phyloP scores from a whole-genome alignment of 2,113 vertebrate genomes.

The Takifugu bimaculatus region DNA sequence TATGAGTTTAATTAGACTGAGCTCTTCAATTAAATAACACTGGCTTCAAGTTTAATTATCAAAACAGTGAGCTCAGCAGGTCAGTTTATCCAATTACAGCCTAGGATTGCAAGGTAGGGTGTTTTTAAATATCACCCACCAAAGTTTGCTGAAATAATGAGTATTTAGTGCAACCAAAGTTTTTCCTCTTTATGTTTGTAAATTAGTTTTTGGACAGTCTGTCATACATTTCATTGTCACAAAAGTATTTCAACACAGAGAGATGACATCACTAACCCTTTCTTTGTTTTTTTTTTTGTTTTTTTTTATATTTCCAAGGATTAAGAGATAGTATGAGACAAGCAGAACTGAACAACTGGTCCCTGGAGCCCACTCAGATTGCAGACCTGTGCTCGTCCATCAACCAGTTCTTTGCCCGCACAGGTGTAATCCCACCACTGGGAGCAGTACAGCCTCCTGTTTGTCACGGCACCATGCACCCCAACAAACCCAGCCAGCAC shows the following conservation, averaged over 20 bases:
- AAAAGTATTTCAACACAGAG: conserved; percentile 9
- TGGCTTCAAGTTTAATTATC: conserved; percentile 69
- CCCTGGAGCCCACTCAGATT: conserved; percentile 88
- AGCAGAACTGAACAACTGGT: conserved; percentile 92
- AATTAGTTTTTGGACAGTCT: conserved; percentile 36
- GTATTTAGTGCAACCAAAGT: conserved; percentile 37
- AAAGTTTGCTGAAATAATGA: conserved; percentile 67
- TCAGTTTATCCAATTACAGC: conserved; percentile 71
- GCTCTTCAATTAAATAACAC: conserved; percentile 70
- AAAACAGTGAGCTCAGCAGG: conserved; percentile 65
- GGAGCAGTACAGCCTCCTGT: conserved; percentile 82
- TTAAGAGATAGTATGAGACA: conserved; percentile 92
- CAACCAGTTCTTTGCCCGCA: conserved; percentile 90
- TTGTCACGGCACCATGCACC: conserved; percentile 85
- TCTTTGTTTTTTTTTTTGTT: conserved; percentile 2
- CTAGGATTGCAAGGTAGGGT: conserved; percentile 60
- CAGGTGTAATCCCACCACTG: conserved; percentile 87
- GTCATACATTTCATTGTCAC: conserved; percentile 33
- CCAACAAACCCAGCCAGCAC: conserved; percentile 85
- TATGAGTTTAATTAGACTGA: conserved; percentile 67
- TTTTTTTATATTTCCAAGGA: conserved; percentile 61
- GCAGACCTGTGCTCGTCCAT: conserved; percentile 92
- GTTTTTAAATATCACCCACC: conserved; percentile 62
- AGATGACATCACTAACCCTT: conserved; percentile 2
- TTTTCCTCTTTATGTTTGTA: conserved; percentile 29